phyloP scores from a whole-genome alignment of 2,113 vertebrate species.

The Propithecus coquereli region DNA sequence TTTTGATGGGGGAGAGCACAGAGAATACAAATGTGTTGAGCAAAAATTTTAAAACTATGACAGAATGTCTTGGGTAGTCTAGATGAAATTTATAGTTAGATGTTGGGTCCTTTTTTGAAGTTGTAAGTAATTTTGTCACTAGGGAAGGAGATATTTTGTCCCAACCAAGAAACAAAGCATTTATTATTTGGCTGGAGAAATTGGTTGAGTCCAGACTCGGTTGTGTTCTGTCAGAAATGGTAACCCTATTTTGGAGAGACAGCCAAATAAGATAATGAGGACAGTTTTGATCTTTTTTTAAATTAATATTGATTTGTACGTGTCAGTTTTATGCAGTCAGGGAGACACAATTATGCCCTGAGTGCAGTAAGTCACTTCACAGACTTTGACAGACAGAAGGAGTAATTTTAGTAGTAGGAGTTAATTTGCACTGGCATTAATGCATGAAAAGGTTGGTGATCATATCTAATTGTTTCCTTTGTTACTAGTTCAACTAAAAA shows the following conservation, averaged over 20 bases:
- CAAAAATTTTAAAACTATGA: not conserved
- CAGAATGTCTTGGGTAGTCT: not conserved
- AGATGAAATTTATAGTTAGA: not conserved
- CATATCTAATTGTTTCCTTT: constrained; percentile 68
- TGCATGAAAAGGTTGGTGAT: constrained; percentile 43
- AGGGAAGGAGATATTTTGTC: not conserved
- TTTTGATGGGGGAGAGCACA: not conserved
- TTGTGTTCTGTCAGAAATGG: constrained; percentile 21
- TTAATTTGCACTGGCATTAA: constrained; percentile 71
- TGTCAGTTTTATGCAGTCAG: constrained; percentile 60
- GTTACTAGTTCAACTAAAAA: constrained; percentile 65
- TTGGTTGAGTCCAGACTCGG: not conserved
- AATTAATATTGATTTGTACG: constrained; percentile 73
- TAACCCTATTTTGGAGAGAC: not conserved
- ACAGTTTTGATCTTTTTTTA: constrained; percentile 53
- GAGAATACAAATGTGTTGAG: not conserved
- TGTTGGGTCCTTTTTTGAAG: not conserved
- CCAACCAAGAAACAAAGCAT: not conserved
- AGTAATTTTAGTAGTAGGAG: constrained; percentile 63
- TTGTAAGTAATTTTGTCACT: not conserved
- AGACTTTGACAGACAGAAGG: constrained; percentile 68
- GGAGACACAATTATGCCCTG: constrained; percentile 48
- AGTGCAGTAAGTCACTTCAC: constrained; percentile 60
- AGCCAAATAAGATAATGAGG: constrained; percentile 61
- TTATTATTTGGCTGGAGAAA: not conserved